phyloP scores from a whole-genome alignment of 2,113 vertebrate genomes.

The Vidua macroura region DNA sequence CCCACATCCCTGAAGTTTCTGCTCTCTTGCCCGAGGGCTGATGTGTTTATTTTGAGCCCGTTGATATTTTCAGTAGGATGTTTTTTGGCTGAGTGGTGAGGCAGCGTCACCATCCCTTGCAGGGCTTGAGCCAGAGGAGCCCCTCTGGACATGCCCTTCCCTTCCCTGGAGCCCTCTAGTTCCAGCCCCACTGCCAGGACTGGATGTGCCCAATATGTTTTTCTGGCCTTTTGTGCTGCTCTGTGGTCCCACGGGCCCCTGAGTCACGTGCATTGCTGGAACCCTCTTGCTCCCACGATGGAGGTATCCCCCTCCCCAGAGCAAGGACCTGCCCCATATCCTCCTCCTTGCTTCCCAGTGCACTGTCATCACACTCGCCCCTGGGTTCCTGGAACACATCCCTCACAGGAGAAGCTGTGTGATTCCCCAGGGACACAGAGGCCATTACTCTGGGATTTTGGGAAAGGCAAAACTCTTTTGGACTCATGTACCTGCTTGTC shows the following conservation, averaged over 20 bases:
- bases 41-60: not conserved
- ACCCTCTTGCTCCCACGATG: accelerated
- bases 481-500: not conserved
- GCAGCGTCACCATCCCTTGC: not conserved
- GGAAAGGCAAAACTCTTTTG: not conserved
- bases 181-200: not conserved
- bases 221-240: not conserved
- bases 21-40: not conserved
- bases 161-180: not conserved
- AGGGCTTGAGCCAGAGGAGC: not conserved
- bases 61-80: not conserved
- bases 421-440: not conserved
- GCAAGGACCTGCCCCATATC: not conserved
- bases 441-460: accelerated
- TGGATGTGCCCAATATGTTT: not conserved
- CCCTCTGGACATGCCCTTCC: not conserved
- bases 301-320: not conserved
- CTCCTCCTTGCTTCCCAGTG: not conserved
- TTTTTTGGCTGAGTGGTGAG: not conserved
- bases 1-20: not conserved
- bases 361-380: not conserved
- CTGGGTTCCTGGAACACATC: accelerated
- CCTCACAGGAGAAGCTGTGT: not conserved
- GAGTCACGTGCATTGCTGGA: not conserved
- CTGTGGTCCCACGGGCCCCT: not conserved